Base-by-base conservation (phyloP, 2,113 vertebrate genomes). In the Nicator chloris region DNA sequence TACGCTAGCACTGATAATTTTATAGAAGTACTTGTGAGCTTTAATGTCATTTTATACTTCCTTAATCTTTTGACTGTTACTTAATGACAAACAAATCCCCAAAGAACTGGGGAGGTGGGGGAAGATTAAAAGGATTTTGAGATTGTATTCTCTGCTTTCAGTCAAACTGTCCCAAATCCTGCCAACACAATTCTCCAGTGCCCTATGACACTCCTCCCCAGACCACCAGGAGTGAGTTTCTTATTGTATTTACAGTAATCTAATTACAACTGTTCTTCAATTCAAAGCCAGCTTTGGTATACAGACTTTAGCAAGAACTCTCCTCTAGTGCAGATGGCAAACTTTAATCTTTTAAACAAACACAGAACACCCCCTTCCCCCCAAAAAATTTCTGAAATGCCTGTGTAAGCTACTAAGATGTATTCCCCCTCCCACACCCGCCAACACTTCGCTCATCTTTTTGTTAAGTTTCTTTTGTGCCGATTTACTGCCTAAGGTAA, bases 191-290 rank as follows among this genome's bases (percentile, higher is more conserved):
- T 97, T 97, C 96, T 94, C 95, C 77, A 72, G 88, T 95, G 94
- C 96, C 95, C 95, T 94, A 81, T 96, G 95, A 98, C 96, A 94
- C 93, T 66, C 96, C 91, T 96, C 83, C 92, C 78, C 92, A 95
- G 98, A 98, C 98, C 99, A 98, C 98, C 98, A 98, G 97, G 96
- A 97, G 97, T 97, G 98, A 88, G 97, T 97, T 97, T 98, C 97
- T 98, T 98, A 98, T 97, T 98, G 97, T 98, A 98, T 98, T 98
- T 98, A 98, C 98, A 98, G 98, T 99, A 98, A 98, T 98, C 98
- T 98, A 98, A 99, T 98, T 98, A 98, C 97, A 97, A 86, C 95
- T 63, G 94, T 92, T 95, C 95, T 93, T 98, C 96, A 97, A 98
- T 97, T 96, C 95, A 95, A 92, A 94, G 96, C 92, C 96, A 95